These are phyloP conservation scores for Grammomys dolichurus DNA, from an alignment of 2,113 vertebrate species.

Conservation along the genomic window DNA sequence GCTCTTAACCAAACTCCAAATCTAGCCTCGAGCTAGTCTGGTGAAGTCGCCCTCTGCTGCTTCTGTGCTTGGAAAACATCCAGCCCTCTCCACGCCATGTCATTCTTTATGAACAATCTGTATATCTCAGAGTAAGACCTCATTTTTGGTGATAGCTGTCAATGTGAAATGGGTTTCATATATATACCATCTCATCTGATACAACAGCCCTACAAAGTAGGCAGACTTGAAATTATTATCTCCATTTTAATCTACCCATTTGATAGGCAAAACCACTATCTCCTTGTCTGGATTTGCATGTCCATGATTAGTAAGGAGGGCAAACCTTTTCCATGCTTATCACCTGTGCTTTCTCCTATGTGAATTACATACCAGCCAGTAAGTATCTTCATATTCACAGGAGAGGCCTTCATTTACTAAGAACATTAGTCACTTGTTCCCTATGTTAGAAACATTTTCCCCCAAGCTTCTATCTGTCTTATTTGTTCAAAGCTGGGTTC, in stretches of 20 bases:
- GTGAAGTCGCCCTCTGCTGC: neutral
- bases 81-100: neutral
- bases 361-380: constrained; percentile 50
- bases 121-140: neutral
- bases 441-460: constrained; percentile 39
- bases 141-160: constrained; percentile 25
- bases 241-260: constrained; percentile 67
- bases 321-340: constrained; percentile 54
- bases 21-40: neutral
- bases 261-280: constrained; percentile 51
- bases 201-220: constrained; percentile 36
- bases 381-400: constrained; percentile 28
- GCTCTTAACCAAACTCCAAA: constrained; percentile 33
- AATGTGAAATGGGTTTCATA: constrained; percentile 52
- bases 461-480: neutral
- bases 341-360: constrained; percentile 56
- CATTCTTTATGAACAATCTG: constrained; percentile 39
- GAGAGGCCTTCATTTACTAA: constrained; percentile 36
- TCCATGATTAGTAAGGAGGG: constrained; percentile 17
- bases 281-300: constrained; percentile 64
- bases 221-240: constrained; percentile 41
- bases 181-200: constrained; percentile 55
- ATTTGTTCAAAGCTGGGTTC: neutral
- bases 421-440: constrained; percentile 27
- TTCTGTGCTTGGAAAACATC: neutral